Percentiles rank a stretch among this genome's conserved stretches.
Evolutionary conservation across 1,140 invertebrate genomes (phyloP).

Genomic region (Contarinia nasturtii): DNA sequence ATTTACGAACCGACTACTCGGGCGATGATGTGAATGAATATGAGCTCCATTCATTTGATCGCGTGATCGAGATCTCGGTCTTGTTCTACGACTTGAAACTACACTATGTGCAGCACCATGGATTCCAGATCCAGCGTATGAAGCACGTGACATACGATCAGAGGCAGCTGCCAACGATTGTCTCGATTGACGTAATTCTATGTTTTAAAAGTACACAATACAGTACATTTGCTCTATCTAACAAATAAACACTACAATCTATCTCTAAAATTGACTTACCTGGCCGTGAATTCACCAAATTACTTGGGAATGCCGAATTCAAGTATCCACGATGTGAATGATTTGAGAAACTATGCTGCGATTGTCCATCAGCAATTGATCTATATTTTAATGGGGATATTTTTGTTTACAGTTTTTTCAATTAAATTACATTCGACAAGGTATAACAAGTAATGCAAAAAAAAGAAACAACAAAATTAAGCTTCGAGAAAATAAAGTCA

Average conservation of each 20-base stretch:
- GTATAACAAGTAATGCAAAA: background rate
- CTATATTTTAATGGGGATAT: constrained; percentile 4
- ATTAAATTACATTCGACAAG: background rate
- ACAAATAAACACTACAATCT: too few relatives aligned
- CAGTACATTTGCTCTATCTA: too few relatives aligned
- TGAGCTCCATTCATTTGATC: constrained; percentile 26
- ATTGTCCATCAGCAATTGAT: constrained; percentile 66
- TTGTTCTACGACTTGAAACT: constrained; percentile 41
- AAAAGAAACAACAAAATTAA: too few relatives aligned
- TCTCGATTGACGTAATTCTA: constrained; percentile 61
- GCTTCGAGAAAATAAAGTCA: too few relatives aligned
- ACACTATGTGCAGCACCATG: constrained; percentile 27
- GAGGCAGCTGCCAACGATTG: constrained; percentile 61
- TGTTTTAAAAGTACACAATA: constrained; percentile 9
- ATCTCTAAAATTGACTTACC: constrained; percentile 25
- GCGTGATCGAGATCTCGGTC: constrained; percentile 40
- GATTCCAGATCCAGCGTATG: constrained; percentile 33
- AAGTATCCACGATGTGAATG: constrained; percentile 55
- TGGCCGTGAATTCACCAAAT: constrained; percentile 56
- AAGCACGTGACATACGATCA: constrained; percentile 53
- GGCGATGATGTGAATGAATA: constrained; percentile 30
- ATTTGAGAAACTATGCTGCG: constrained; percentile 66
- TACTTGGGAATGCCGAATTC: constrained; percentile 44
- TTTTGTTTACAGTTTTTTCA: background rate
- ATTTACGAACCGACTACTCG: constrained; percentile 26